phyloP scores from a whole-genome alignment of 2,113 vertebrate species.

The Lethenteron camtschaticum region DNA sequence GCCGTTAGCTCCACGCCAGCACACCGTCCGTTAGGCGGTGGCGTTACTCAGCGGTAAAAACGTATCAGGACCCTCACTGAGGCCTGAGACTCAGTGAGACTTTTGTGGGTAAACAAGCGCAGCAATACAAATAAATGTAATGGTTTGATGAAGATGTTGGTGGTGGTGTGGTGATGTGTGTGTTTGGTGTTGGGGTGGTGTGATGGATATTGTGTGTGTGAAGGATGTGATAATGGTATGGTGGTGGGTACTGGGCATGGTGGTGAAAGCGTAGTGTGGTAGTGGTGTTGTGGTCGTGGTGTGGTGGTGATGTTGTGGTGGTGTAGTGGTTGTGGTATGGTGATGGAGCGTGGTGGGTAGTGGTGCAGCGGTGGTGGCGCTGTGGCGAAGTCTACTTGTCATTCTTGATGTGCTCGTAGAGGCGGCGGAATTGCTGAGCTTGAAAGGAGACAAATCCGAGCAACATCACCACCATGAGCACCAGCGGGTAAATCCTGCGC shows the following conservation, averaged over 20 bases:
- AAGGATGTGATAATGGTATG: background rate
- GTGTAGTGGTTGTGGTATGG: constrained; percentile 10
- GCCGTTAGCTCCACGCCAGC: too few species aligned
- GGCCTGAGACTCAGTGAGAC: too few species aligned
- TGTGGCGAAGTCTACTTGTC: constrained; percentile 43
- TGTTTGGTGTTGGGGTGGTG: too few species aligned
- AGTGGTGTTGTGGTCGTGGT: too few species aligned
- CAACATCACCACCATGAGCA: constrained; percentile 82
- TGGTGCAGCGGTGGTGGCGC: background rate
- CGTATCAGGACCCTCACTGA: too few species aligned
- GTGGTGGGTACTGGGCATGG: background rate
- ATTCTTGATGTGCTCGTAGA: constrained; percentile 98
- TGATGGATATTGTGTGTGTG: background rate
- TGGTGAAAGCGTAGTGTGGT: constrained; percentile 2
- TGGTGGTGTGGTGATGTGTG: too few species aligned
- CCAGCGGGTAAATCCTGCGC: constrained; percentile 85
- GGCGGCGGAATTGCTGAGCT: constrained; percentile 93
- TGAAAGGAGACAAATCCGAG: constrained; percentile 91
- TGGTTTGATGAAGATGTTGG: too few species aligned
- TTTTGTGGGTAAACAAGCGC: too few species aligned
- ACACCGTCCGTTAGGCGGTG: too few species aligned
- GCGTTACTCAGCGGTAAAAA: too few species aligned
- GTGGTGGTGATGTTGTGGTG: too few species aligned
- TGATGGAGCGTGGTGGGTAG: background rate
- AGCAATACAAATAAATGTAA: too few species aligned